Evolutionary conservation across 2,113 vertebrate species (phyloP).

Genomic region (Gasterosteus aculeatus): DNA sequence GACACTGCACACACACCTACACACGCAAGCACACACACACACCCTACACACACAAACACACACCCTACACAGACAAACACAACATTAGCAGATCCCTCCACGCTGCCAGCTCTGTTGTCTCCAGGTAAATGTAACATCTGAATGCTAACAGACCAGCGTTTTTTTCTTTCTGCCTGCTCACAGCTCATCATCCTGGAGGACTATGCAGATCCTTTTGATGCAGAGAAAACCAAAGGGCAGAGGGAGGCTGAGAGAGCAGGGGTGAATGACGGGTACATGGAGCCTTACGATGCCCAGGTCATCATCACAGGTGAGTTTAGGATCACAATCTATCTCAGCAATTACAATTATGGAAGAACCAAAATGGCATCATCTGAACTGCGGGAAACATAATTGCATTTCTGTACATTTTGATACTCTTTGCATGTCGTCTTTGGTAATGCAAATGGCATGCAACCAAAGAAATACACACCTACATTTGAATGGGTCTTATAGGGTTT

Average conservation of each 20-base stretch:
- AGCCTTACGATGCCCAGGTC: constrained; percentile 95
- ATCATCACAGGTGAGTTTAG: constrained; percentile 92
- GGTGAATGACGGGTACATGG: constrained; percentile 96
- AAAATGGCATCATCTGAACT: neutral
- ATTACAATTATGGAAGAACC: neutral
- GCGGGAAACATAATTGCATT: neutral
- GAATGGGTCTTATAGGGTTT: constrained; percentile 41
- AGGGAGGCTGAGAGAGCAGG: constrained; percentile 89
- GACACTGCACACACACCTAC: constrained; percentile 29
- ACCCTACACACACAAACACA: constrained; percentile 1
- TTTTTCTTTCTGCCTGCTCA: constrained; percentile 35
- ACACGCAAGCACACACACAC: constrained; percentile 23
- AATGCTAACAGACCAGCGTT: constrained; percentile 9
- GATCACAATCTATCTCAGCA: neutral
- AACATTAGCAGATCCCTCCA: constrained; percentile 11
- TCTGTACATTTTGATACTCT: neutral
- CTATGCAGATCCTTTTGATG: constrained; percentile 94
- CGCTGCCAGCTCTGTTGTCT: constrained; percentile 17
- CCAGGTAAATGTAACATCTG: constrained; percentile 20
- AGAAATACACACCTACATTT: constrained; percentile 15
- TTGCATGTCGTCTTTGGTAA: neutral
- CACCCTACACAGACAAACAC: constrained; percentile 10
- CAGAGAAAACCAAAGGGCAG: constrained; percentile 90
- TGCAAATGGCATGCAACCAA: neutral
- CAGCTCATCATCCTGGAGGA: constrained; percentile 96